These are phyloP conservation scores for Callinectes sapidus DNA, from an alignment of 2,888 invertebrate genomes.

Conservation along the genomic window DNA sequence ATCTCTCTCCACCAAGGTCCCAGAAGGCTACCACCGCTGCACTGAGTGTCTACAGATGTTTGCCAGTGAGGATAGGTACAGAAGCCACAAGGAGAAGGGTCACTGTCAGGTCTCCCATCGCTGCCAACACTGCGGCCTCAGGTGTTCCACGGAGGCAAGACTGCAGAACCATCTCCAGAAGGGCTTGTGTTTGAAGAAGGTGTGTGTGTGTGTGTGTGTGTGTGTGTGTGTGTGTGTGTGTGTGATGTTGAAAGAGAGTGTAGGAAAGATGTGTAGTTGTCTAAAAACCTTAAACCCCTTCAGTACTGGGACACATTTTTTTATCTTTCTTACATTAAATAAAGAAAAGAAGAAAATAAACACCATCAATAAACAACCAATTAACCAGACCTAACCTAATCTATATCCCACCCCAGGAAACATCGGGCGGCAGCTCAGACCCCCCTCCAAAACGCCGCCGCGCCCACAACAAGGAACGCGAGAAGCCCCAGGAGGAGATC, in stretches of 20 bases:
- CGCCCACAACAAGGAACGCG: constrained; percentile 5
- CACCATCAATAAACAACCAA: too few species aligned
- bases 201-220: not conserved
- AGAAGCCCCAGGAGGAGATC: constrained; percentile 61
- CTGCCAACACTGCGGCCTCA: constrained; percentile 69
- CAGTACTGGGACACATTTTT: too few species aligned
- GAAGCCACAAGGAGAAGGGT: constrained; percentile 68
- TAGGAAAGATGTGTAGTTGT: not conserved
- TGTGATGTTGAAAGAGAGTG: not conserved
- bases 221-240: not conserved
- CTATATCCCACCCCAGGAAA: too few species aligned
- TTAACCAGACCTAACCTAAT: too few species aligned
- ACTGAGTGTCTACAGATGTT: constrained; percentile 72
- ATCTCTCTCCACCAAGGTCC: constrained; percentile 57
- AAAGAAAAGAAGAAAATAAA: too few species aligned
- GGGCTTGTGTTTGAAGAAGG: constrained; percentile 70
- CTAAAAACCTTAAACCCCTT: too few species aligned
- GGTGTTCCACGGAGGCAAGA: constrained; percentile 65
- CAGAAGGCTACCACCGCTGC: constrained; percentile 71
- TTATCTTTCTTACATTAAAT: too few species aligned
- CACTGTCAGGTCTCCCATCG: constrained; percentile 68
- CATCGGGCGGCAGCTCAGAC: not conserved
- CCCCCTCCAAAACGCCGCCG: constrained; percentile 50
- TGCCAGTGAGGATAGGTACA: constrained; percentile 71
- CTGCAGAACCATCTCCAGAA: constrained; percentile 69